Evolutionary conservation across 2,113 vertebrate genomes (phyloP).

Genomic region (Melanocharis versteri): DNA sequence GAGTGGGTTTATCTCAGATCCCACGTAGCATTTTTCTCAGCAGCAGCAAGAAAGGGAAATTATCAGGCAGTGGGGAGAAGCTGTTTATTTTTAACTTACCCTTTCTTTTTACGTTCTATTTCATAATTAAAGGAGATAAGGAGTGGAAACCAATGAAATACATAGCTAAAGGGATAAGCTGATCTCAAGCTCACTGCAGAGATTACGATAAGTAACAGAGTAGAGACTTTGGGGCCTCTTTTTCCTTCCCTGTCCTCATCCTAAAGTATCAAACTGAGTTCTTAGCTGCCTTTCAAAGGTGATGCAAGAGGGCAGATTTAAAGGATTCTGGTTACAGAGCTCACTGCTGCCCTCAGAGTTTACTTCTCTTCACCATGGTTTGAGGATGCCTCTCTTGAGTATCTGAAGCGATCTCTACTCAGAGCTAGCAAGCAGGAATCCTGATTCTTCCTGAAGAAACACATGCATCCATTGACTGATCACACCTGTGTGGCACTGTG

Average conservation of each 20-base stretch:
- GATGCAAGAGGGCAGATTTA: neutral
- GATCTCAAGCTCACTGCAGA: neutral
- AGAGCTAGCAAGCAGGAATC: neutral
- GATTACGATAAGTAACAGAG: neutral
- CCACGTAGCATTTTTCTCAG: conserved; percentile 31
- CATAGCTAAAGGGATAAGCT: neutral
- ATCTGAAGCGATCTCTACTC: neutral
- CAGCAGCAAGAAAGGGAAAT: conserved; percentile 40
- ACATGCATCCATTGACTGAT: neutral
- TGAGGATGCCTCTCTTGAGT: neutral
- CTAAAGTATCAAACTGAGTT: neutral
- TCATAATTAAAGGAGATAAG: conserved; percentile 28
- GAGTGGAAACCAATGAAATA: neutral
- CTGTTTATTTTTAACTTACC: conserved; percentile 62
- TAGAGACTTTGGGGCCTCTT: neutral
- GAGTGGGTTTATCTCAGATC: conserved; percentile 58
- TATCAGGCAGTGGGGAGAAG: conserved; percentile 12
- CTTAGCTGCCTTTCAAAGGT: neutral
- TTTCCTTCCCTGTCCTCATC: neutral
- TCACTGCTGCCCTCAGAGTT: neutral
- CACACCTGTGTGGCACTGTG: fast-evolving
- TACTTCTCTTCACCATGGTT: neutral
- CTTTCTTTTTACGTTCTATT: conserved; percentile 35
- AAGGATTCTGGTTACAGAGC: neutral
- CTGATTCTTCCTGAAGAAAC: neutral